phyloP scores from a whole-genome alignment of 2,888 invertebrate genomes.

The Byasa hedistus region DNA sequence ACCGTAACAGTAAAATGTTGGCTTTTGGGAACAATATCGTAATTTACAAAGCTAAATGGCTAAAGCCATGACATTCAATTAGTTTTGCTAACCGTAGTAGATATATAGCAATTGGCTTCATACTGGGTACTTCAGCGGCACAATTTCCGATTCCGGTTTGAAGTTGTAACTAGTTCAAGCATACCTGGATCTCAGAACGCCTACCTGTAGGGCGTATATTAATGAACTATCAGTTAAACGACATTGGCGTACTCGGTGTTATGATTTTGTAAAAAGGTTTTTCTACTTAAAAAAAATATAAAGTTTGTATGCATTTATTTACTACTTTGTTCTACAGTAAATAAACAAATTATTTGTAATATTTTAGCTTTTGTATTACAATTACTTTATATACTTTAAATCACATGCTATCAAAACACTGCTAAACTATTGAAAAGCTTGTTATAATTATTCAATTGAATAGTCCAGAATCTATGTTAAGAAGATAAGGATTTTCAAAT shows the following conservation, averaged over 20 bases:
- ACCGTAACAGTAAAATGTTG: background rate
- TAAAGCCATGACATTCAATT: background rate
- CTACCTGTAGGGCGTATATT: slow-evolving; percentile 4
- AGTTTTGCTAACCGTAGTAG: slow-evolving; percentile 13
- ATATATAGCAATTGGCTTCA: background rate
- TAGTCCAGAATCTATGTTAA: too few species aligned
- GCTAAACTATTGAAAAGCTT: too few species aligned
- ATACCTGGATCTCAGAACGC: slow-evolving; percentile 4
- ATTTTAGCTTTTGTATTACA: too few species aligned
- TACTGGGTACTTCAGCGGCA: slow-evolving; percentile 4
- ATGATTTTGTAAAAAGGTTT: too few species aligned
- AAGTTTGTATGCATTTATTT: too few species aligned
- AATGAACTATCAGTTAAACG: background rate
- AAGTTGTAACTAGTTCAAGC: slow-evolving; percentile 20
- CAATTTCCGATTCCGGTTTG: slow-evolving; percentile 11
- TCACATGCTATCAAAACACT: too few species aligned
- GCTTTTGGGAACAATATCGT: background rate
- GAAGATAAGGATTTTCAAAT: too few species aligned
- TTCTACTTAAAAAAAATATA: too few species aligned
- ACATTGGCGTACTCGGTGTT: background rate
- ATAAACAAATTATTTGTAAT: too few species aligned
- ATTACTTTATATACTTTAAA: too few species aligned
- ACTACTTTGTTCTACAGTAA: too few species aligned
- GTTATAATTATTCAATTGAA: too few species aligned
- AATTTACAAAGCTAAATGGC: background rate